A percentile compares a stretch with the other conserved stretches of the same genome.
These are phyloP conservation scores for Patella caerulea DNA, from an alignment of 2,888 invertebrate genomes.

Conservation along the genomic window DNA sequence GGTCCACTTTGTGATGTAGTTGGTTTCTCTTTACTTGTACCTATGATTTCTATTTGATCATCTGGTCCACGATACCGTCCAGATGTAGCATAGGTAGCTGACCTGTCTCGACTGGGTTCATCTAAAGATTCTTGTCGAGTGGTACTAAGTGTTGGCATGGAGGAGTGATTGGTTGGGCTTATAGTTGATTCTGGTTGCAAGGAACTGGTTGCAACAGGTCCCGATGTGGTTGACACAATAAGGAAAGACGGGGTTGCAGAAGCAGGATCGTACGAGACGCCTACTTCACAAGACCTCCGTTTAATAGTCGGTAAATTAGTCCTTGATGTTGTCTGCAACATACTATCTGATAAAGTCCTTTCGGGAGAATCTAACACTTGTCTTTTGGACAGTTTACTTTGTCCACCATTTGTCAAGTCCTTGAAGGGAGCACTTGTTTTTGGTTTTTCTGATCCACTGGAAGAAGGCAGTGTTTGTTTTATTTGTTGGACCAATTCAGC, in stretches of 20 bases:
- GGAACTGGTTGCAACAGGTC: conserved; percentile 20
- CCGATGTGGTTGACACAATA: conserved; percentile 18
- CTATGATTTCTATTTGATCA: conserved; percentile 17
- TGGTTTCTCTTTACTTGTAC: conserved; percentile 25
- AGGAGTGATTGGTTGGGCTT: conserved; percentile 51
- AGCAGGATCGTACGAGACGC: conserved; percentile 13
- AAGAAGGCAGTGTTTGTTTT: conserved; percentile 54
- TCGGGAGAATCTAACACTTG: conserved; percentile 44
- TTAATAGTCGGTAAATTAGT: conserved; percentile 11
- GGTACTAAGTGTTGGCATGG: conserved; percentile 51
- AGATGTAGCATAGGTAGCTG: conserved; percentile 43
- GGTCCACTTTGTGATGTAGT: conserved; percentile 29
- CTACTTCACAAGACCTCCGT: conserved; percentile 24
- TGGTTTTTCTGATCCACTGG: conserved; percentile 47
- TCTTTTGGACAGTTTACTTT: conserved; percentile 48
- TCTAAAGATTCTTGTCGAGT: conserved; percentile 37
- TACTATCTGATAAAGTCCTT: conserved; percentile 42
- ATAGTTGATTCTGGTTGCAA: conserved; percentile 51
- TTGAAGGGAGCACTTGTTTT: conserved; percentile 42
- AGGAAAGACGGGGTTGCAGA: conserved; percentile 14
- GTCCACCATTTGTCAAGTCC: conserved; percentile 60
- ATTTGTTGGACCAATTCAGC: conserved; percentile 60
- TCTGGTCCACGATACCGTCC: not conserved
- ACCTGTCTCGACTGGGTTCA: conserved; percentile 28
- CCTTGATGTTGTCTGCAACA: conserved; percentile 26